Evolutionary conservation across 2,113 vertebrate genomes (phyloP).

Genomic region (Pangasianodon gigas): DNA sequence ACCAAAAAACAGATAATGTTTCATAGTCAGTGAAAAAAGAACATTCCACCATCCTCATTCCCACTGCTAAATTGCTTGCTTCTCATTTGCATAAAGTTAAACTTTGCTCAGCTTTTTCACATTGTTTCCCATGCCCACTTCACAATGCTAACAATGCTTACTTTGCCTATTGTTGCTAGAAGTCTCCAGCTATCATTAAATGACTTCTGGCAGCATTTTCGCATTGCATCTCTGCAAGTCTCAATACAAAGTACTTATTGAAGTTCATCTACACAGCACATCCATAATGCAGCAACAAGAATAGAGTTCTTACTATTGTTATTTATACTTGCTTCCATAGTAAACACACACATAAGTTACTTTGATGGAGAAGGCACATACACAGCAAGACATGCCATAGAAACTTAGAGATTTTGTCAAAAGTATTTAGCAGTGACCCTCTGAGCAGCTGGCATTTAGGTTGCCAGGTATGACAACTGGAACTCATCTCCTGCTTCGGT

Average conservation of each 20-base stretch:
- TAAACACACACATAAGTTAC: not conserved
- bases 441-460: constrained; percentile 25
- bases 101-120: not conserved
- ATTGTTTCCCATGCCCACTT: not conserved
- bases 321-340: not conserved
- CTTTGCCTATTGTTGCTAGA: not conserved
- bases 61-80: not conserved
- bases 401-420: constrained; percentile 35
- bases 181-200: not conserved
- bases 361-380: constrained; percentile 14
- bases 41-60: not conserved
- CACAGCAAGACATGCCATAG: not conserved
- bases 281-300: not conserved
- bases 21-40: not conserved
- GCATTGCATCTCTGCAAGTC: not conserved
- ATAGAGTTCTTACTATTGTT: not conserved
- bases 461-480: constrained; percentile 45
- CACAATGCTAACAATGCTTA: not conserved
- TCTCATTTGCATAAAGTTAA: not conserved
- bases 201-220: not conserved
- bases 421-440: constrained; percentile 24
- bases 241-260: not conserved
- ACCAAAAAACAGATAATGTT: not conserved
- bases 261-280: not conserved
- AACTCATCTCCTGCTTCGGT: constrained; percentile 25